A percentile compares a stretch with the other conserved stretches of the same genome.
phyloP scores from a whole-genome alignment of 2,797 vertebrate species.

The Paratrypauchen microcephalus region DNA sequence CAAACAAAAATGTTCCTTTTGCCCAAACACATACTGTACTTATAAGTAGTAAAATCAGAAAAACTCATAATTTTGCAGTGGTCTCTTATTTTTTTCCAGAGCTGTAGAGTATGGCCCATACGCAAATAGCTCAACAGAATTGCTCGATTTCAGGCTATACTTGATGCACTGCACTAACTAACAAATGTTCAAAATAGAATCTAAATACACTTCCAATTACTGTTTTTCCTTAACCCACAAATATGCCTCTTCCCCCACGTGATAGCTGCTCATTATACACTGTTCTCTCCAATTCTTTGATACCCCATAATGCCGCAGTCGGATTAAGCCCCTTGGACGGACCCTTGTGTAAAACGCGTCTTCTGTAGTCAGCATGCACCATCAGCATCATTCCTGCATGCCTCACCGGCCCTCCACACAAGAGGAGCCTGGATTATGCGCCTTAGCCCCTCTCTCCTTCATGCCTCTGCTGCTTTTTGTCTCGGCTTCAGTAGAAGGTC shows the following conservation, averaged over 20 bases:
- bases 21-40: too few relatives aligned
- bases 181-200: too few relatives aligned
- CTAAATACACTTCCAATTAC: not conserved
- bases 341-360: conserved; percentile 40
- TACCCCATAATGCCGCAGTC: conserved; percentile 39
- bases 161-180: not conserved
- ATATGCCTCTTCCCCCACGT: not conserved
- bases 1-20: too few relatives aligned
- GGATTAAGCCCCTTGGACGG: conserved; percentile 56
- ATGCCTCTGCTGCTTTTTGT: conserved; percentile 34
- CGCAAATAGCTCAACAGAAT: too few relatives aligned
- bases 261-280: conserved; percentile 10
- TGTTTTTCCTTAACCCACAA: not conserved
- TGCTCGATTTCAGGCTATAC: not conserved
- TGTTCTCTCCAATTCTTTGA: conserved; percentile 29
- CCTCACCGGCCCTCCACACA: conserved; percentile 46
- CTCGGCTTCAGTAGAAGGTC: conserved; percentile 67
- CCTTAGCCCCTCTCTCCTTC: conserved; percentile 58
- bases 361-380: conserved; percentile 46
- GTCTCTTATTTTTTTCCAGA: too few relatives aligned
- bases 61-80: too few relatives aligned
- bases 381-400: conserved; percentile 49
- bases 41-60: too few relatives aligned
- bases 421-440: conserved; percentile 67
- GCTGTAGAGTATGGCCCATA: too few relatives aligned